Evolutionary conservation across 2,113 vertebrate genomes (phyloP).

Genomic region (Macquaria australasica): DNA sequence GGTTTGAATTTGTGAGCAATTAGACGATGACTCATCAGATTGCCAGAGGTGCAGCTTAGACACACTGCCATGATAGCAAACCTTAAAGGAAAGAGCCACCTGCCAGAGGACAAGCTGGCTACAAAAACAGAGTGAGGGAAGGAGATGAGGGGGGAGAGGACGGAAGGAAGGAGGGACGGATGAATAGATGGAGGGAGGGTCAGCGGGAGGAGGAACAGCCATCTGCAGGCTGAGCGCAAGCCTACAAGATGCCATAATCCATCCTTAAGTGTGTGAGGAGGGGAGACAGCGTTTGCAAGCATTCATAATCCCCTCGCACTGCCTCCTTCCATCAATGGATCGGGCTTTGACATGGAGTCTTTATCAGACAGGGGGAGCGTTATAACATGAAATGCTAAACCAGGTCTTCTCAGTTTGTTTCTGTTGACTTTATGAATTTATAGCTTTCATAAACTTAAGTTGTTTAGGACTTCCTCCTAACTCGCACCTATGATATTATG

Average conservation of each 20-base stretch:
- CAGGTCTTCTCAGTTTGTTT: slow-evolving; percentile 25
- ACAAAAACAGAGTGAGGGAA: slow-evolving; percentile 1
- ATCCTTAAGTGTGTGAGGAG: slow-evolving; percentile 68
- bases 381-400: slow-evolving; percentile 40
- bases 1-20: slow-evolving; percentile 46
- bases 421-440: slow-evolving; percentile 34
- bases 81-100: slow-evolving; percentile 44
- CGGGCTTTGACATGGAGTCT: slow-evolving; percentile 49
- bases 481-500: neutral
- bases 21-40: slow-evolving; percentile 59
- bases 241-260: slow-evolving; percentile 70
- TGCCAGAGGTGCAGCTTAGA: slow-evolving; percentile 46
- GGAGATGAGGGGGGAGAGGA: neutral
- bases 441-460: slow-evolving; percentile 1
- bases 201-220: slow-evolving; percentile 61
- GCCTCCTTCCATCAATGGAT: slow-evolving; percentile 70
- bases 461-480: neutral
- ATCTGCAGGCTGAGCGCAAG: slow-evolving; percentile 66
- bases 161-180: slow-evolving; percentile 34
- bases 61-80: slow-evolving; percentile 28
- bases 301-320: slow-evolving; percentile 70
- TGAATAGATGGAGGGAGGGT: slow-evolving; percentile 44
- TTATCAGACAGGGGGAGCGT: slow-evolving; percentile 31
- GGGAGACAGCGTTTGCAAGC: slow-evolving; percentile 56
- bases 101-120: slow-evolving; percentile 42